Base-by-base conservation (phyloP, 2,888 invertebrate species). In the Protodeltote pygarga region DNA sequence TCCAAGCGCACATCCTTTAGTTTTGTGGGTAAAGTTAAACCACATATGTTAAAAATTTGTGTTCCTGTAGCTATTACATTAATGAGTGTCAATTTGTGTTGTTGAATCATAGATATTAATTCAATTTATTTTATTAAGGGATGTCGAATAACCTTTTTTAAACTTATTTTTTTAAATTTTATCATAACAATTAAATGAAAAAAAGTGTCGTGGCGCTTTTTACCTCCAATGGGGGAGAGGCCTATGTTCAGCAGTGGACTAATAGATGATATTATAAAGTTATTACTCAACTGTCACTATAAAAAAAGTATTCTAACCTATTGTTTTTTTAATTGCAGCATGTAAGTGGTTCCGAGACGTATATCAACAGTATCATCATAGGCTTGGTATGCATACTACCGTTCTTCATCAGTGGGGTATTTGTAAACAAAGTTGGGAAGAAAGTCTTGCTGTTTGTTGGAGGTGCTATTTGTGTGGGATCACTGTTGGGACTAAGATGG, bases 401-500 rank as follows among this genome's bases (percentile, higher is more conserved):
- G 0, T 73, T 67, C 20, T 53, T 75, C 2, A 54, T 81, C 3
- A 73, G 71, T 2, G 74, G 78, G 1, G 54, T 77, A 2, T 4
- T 70, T 0, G 54, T 70, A 0, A 66, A 69, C 27, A 66, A 58
- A 15, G 41, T 66, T 5, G 86, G 86, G 0, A 87, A 86, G 55
- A 84, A 83, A 33, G 52, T 50, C 1, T 35, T 86, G 0, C 69
- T 80, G 3, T 51, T 76, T 0, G 39, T 53, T 0, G 71, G 74
- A 14, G 74, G 75, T 0, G 0, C 73, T 0, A 53, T 77, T 2
- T 61, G 75, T 4, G 47, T 72, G 0, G 73, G 59, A 0, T 45
- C 69, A 0, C 75, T 77, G 4, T 40, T 85, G 3, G 78, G 73
- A 0, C 27, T 84, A 3, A 57, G 79, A 10, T 86, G 83, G 82